Evolutionary conservation across 2,797 vertebrate species (phyloP).

Genomic region (Siniperca obscura): DNA sequence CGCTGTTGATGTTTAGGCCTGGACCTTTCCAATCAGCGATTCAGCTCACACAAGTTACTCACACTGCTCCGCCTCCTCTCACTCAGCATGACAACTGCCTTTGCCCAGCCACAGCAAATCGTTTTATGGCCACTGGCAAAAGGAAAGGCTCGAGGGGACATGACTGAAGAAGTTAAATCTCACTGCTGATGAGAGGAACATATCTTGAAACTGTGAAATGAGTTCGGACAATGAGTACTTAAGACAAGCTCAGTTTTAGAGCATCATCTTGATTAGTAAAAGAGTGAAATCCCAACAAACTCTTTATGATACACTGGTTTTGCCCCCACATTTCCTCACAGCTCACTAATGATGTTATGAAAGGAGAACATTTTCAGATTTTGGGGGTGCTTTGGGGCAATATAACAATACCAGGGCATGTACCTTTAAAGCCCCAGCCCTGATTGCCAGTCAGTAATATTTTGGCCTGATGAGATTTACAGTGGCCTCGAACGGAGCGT

Average conservation of each 20-base stretch:
- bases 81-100: slow-evolving; percentile 55
- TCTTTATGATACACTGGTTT: neutral
- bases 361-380: neutral
- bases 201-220: slow-evolving; percentile 3
- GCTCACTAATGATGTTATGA: neutral
- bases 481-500: neutral
- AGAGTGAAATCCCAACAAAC: neutral
- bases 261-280: neutral
- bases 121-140: neutral
- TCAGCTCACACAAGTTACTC: slow-evolving; percentile 46
- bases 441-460: neutral
- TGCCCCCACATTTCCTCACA: neutral
- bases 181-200: slow-evolving; percentile 26
- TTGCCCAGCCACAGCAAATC: slow-evolving; percentile 13
- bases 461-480: neutral
- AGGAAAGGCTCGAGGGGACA: slow-evolving; percentile 19
- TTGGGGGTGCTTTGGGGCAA: neutral
- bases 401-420: neutral
- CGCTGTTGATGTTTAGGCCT: slow-evolving; percentile 72
- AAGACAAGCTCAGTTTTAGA: neutral
- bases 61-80: slow-evolving; percentile 45
- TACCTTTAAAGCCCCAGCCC: neutral
- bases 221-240: slow-evolving; percentile 12
- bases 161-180: slow-evolving; percentile 17
- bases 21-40: slow-evolving; percentile 45